Evolutionary conservation across 1,140 invertebrate genomes (phyloP).

Genomic region (Drosophila trapezifrons): DNA sequence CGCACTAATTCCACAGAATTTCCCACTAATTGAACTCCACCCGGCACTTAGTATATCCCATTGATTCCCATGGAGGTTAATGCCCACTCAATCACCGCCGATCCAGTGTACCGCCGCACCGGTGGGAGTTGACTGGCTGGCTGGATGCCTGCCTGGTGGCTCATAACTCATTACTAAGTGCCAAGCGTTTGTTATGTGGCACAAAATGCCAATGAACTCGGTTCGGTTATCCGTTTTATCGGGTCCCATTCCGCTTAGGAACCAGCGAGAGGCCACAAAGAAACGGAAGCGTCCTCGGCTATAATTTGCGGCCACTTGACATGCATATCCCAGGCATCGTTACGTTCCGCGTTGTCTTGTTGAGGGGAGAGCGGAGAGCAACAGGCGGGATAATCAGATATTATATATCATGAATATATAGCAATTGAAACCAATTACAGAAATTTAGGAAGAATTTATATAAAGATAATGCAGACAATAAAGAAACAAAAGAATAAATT

Average conservation of each 20-base stretch:
- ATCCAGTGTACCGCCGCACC: slow-evolving; percentile 36
- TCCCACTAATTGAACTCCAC: slow-evolving; percentile 6
- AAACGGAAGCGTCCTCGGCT: slow-evolving; percentile 72
- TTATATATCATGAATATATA: not conserved
- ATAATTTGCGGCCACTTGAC: slow-evolving; percentile 75
- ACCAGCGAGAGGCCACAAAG: slow-evolving; percentile 30
- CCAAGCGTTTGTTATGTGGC: slow-evolving; percentile 72
- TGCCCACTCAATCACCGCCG: slow-evolving; percentile 46
- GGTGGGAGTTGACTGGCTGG: slow-evolving; percentile 16
- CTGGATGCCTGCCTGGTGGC: slow-evolving; percentile 38
- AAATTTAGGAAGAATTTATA: too few species aligned
- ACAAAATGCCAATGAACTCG: slow-evolving; percentile 76
- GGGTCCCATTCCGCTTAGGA: slow-evolving; percentile 49
- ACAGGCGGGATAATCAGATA: not conserved
- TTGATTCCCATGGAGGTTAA: slow-evolving; percentile 27
- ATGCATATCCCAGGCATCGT: slow-evolving; percentile 58
- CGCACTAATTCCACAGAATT: slow-evolving; percentile 9
- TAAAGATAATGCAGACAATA: too few species aligned
- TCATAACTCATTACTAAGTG: slow-evolving; percentile 61
- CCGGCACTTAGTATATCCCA: slow-evolving; percentile 14
- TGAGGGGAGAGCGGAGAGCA: not conserved
- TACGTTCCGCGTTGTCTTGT: slow-evolving; percentile 6
- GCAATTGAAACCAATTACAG: too few species aligned
- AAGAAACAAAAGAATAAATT: too few species aligned
- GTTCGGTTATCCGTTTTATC: slow-evolving; percentile 24